phyloP scores from a whole-genome alignment of 2,888 invertebrate species.

The Neelides folsomi region DNA sequence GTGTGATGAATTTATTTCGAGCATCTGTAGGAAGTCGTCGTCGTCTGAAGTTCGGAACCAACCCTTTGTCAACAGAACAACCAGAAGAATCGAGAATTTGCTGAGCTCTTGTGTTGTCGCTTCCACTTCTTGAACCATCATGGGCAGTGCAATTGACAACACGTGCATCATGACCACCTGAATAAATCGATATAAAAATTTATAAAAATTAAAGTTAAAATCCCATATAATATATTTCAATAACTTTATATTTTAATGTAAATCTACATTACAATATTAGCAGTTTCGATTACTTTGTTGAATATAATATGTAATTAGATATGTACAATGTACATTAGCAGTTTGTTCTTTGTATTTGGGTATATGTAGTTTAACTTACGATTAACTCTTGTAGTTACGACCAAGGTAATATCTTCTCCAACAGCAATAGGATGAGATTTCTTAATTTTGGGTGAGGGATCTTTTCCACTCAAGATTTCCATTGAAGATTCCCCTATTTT shows the following conservation, averaged over 20 bases:
- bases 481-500: slow-evolving; percentile 32
- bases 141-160: slow-evolving; percentile 65
- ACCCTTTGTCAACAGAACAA: slow-evolving; percentile 27
- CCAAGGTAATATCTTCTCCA: slow-evolving; percentile 30
- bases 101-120: slow-evolving; percentile 27
- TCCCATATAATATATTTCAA: too few relatives aligned
- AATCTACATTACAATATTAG: too few relatives aligned
- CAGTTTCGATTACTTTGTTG: too few relatives aligned
- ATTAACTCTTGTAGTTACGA: slow-evolving; percentile 31
- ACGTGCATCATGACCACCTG: slow-evolving; percentile 57
- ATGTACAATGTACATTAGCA: too few relatives aligned
- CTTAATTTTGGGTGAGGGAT: slow-evolving; percentile 31
- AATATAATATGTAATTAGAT: too few relatives aligned
- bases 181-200: slow-evolving; percentile 15
- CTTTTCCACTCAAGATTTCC: slow-evolving; percentile 31
- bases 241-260: too few relatives aligned
- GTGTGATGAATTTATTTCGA: slow-evolving; percentile 31
- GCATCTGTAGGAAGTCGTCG: slow-evolving; percentile 31
- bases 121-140: slow-evolving; percentile 47
- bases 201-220: slow-evolving; percentile 3
- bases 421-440: slow-evolving; percentile 26
- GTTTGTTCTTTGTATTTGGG: too few relatives aligned
- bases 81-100: slow-evolving; percentile 32
- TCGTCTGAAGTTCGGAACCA: slow-evolving; percentile 31
- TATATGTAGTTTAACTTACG: too few relatives aligned